Conservation (phyloP, 2,113 vertebrate genomes). For the Muntiacus reevesi region DNA sequence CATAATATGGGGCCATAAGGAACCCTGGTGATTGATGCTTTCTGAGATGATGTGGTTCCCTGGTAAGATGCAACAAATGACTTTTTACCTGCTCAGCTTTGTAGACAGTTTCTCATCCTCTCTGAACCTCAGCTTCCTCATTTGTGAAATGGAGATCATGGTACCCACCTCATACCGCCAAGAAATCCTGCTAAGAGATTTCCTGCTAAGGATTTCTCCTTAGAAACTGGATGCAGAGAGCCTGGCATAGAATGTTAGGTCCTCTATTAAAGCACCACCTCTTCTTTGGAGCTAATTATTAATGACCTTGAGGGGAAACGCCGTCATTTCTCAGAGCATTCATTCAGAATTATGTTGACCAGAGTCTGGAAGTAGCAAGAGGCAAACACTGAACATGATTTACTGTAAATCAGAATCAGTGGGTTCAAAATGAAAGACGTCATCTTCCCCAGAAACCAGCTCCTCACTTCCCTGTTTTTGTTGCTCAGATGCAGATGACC, state of each 20-base stretch:
- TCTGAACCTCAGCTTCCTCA: slow-evolving; percentile 5
- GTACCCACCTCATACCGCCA: not conserved
- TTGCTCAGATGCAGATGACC: not conserved
- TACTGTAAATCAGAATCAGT: not conserved
- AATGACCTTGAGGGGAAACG: not conserved
- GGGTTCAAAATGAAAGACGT: not conserved
- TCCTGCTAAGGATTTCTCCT: not conserved
- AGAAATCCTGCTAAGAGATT: not conserved
- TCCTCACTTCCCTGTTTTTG: slow-evolving; percentile 22
- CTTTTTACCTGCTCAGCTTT: not conserved
- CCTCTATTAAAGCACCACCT: not conserved
- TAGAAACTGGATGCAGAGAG: not conserved
- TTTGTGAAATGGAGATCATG: not conserved
- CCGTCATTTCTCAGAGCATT: not conserved
- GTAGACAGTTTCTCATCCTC: not conserved
- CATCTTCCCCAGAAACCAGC: not conserved
- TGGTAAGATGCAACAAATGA: not conserved
- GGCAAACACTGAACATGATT: not conserved
- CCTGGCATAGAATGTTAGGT: not conserved
- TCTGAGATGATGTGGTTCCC: not conserved
- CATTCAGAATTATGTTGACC: not conserved
- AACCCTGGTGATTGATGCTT: not conserved
- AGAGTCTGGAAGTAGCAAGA: not conserved
- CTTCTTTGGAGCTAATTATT: not conserved
- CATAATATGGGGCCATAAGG: not conserved